Evolutionary conservation across 1,140 invertebrate genomes (phyloP).

Genomic region (Philotrypesis tridentata): DNA sequence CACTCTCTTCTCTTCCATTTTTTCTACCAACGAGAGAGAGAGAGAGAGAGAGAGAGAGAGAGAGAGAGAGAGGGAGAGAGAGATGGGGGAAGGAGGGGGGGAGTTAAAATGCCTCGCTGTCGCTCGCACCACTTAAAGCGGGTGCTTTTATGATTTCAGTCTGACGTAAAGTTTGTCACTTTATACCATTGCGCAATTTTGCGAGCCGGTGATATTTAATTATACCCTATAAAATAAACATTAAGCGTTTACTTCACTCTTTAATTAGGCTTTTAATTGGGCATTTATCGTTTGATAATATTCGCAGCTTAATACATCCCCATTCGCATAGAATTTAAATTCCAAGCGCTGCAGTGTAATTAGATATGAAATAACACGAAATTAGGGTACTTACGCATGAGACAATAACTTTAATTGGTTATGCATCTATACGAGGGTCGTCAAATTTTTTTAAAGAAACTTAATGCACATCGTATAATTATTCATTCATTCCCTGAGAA

Average conservation of each 20-base stretch:
- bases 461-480: too few relatives aligned
- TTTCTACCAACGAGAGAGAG: background rate
- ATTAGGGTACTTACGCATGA: background rate
- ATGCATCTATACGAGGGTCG: background rate
- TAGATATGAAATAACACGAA: background rate
- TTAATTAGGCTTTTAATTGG: slow-evolving; percentile 26
- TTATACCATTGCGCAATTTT: slow-evolving; percentile 23
- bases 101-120: slow-evolving; percentile 23
- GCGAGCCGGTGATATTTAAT: slow-evolving; percentile 26
- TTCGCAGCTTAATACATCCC: background rate
- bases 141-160: slow-evolving; percentile 45
- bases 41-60: background rate
- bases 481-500: too few relatives aligned
- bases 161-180: slow-evolving; percentile 42
- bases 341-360: background rate
- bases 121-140: slow-evolving; percentile 23
- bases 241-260: background rate
- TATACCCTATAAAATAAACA: slow-evolving; percentile 18
- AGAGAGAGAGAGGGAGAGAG: background rate
- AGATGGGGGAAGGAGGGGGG: too few relatives aligned
- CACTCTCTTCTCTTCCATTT: background rate
- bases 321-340: background rate
- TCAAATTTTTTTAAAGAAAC: too few relatives aligned
- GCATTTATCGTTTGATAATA: slow-evolving; percentile 29
- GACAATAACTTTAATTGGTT: background rate